A percentile compares a stretch with the other conserved stretches of the same genome.
phyloP scores from a whole-genome alignment of 1,140 invertebrate genomes.

The Apis laboriosa region DNA sequence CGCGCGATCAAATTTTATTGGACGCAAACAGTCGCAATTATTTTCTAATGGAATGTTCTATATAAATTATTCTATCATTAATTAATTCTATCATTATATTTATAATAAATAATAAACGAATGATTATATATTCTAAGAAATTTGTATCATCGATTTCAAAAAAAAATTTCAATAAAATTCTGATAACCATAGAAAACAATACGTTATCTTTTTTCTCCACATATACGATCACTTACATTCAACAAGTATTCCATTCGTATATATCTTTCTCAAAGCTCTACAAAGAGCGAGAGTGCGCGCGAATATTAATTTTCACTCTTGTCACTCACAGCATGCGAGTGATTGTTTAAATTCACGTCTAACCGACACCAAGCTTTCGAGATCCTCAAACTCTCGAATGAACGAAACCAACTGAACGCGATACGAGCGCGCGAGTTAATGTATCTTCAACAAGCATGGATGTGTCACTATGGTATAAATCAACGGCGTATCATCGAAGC shows the following conservation, averaged over 20 bases:
- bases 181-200: neutral
- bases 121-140: too few species aligned
- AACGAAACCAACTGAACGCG: slow-evolving; percentile 1
- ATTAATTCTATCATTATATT: neutral
- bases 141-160: neutral
- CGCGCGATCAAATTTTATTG: neutral
- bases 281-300: neutral
- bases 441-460: neutral
- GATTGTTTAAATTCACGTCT: slow-evolving; percentile 1
- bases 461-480: neutral
- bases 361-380: neutral
- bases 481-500: neutral
- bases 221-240: neutral
- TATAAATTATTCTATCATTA: neutral
- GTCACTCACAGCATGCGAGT: neutral
- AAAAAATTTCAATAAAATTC: neutral
- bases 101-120: neutral
- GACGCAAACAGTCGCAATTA: neutral
- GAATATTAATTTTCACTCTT: neutral
- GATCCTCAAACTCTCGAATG: neutral
- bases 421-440: neutral
- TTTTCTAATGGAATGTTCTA: neutral
- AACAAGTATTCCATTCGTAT: slow-evolving; percentile 3
- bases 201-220: neutral
- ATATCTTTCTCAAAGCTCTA: neutral